Evolutionary conservation across 2,888 invertebrate genomes (phyloP), one percentile per base, ranked within the genome.

Genomic region (Melanargia galathea): DNA sequence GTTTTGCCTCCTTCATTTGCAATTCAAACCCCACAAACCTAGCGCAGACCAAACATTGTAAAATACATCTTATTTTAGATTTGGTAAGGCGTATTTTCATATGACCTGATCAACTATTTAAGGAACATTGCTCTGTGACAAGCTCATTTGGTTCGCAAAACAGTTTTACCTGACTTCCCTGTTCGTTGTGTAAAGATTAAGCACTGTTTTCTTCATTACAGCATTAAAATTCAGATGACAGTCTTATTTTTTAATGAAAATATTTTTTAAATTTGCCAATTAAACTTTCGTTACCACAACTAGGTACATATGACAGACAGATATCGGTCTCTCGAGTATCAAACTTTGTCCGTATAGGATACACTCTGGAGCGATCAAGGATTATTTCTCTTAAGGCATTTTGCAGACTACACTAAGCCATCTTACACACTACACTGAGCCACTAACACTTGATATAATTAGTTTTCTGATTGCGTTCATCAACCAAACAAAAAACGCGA

Each of bases 111-210:
- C 35, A 20, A n/a, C 49, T 45, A 59, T 60, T 62, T 64, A 57
- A 62, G 48, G 48, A 62, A 64, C 57, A 51, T 56, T 55, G 65
- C 59, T 56, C 46, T 59, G 59, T 62, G 64, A 60, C 67, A 60
- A 64, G 60, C 64, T 63, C 67, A 64, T 67, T 67, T 64, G 64
- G 67, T 67, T 60, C 60, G 26, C 64, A 67, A 64, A 67, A 62
- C 62, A 67, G 67, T 64, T 62, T 63, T 60, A 65, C 59, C 64
- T 64, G 60, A 54, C 55, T 49, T 60, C 57, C 60, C 49, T 63
- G 63, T 61, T 61, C 60, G 56, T 49, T 57, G 48, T 60, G 43
- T 56, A 51, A 64, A 64, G 64, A 67, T 64, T 63, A 67, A 67
- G 54, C 54, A 33, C 40, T 64, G 62, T 60, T 58, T 62, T 60